phyloP scores from a whole-genome alignment of 2,113 vertebrate genomes.

The Uropsilus gracilis region DNA sequence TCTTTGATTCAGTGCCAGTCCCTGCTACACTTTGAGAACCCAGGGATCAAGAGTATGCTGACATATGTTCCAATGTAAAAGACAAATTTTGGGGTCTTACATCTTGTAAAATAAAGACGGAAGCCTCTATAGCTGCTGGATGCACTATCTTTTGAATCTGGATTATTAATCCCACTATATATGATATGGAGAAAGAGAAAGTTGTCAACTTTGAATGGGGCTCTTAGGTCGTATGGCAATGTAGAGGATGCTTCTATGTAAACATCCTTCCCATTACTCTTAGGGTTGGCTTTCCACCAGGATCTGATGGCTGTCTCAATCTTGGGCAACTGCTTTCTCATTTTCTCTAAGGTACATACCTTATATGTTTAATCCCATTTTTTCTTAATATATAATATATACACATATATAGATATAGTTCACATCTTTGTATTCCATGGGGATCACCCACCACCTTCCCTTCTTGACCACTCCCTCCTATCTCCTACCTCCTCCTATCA shows the following conservation, averaged over 20 bases:
- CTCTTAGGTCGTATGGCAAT: background rate
- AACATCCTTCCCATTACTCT: background rate
- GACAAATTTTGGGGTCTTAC: background rate
- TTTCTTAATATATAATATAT: no score
- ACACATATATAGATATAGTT: no score
- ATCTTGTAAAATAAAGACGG: background rate
- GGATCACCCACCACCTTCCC: no score
- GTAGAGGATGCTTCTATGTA: background rate
- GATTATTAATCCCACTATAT: background rate
- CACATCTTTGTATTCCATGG: no score
- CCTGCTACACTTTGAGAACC: background rate
- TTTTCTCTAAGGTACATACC: background rate
- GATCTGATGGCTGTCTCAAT: background rate
- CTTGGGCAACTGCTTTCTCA: background rate
- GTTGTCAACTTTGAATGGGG: background rate
- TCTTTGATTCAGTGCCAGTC: background rate
- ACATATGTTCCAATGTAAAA: background rate
- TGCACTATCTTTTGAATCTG: background rate
- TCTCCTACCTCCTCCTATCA: no score
- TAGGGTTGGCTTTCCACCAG: background rate
- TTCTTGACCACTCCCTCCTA: no score
- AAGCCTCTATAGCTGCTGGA: background rate
- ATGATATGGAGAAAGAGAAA: background rate
- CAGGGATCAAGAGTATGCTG: background rate
- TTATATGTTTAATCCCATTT: conserved; percentile 31